Conservation (phyloP, 2,888 invertebrate genomes). For the Anoplius nigerrimus region DNA sequence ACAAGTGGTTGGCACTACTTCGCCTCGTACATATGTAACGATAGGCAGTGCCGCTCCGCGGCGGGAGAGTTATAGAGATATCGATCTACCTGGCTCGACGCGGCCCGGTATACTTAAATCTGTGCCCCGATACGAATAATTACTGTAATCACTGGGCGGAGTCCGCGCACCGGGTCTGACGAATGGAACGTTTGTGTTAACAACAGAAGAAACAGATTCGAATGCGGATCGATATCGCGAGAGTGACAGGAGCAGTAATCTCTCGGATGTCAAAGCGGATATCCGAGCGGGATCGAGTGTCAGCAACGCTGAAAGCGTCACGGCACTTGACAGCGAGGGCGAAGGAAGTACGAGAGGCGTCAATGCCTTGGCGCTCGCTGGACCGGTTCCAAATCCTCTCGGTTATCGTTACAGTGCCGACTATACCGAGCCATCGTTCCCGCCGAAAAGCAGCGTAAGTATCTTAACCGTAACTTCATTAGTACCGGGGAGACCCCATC, state of each 20-base stretch:
- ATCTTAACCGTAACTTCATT: constrained; percentile 1
- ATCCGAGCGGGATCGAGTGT: constrained; percentile 88
- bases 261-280: constrained; percentile 93
- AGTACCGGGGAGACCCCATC: neutral
- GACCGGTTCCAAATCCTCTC: constrained; percentile 84
- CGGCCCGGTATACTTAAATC: no score
- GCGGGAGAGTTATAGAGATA: no score
- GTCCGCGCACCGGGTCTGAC: no score
- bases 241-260: constrained; percentile 93
- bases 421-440: constrained; percentile 87
- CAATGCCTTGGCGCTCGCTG: constrained; percentile 81
- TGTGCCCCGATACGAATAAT: no score
- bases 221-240: constrained; percentile 78
- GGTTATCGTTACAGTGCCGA: constrained; percentile 86
- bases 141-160: no score
- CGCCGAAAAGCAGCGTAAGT: constrained; percentile 83
- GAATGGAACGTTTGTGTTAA: neutral
- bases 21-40: no score
- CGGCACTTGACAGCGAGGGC: constrained; percentile 76
- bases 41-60: no score
- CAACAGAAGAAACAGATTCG: constrained; percentile 74
- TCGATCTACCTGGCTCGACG: no score
- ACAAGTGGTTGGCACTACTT: no score
- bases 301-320: constrained; percentile 83
- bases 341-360: constrained; percentile 78